These are phyloP conservation scores for Enoplolaimus lenunculus DNA, from an alignment of 2,888 invertebrate species.

Conservation along the genomic window DNA sequence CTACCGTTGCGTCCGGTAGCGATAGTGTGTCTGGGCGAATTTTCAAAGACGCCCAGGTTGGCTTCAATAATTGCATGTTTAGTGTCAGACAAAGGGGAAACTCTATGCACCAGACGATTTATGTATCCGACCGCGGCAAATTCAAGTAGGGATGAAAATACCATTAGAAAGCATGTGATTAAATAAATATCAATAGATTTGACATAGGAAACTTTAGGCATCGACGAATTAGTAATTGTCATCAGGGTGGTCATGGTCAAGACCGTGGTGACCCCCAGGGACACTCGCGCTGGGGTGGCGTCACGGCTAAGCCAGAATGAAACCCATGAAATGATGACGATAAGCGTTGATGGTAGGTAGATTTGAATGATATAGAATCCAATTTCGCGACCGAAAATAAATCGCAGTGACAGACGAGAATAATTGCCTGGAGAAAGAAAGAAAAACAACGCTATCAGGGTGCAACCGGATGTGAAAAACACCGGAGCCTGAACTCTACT, in stretches of 20 bases:
- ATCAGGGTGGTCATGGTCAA: constrained; percentile 97
- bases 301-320: constrained; percentile 98
- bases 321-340: too few relatives aligned
- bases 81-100: too few relatives aligned
- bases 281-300: constrained; percentile 86
- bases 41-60: too few relatives aligned
- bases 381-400: constrained; percentile 37
- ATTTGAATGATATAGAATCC: constrained; percentile 41
- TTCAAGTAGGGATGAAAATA: constrained; percentile 89
- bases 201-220: constrained; percentile 89
- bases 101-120: constrained; percentile 89
- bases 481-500: too few relatives aligned
- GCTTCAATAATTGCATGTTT: too few relatives aligned
- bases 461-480: too few relatives aligned
- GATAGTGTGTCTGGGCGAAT: too few relatives aligned
- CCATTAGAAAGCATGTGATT: constrained; percentile 97
- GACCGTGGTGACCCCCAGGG: constrained; percentile 88
- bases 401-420: constrained; percentile 39
- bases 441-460: too few relatives aligned
- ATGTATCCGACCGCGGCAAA: constrained; percentile 95
- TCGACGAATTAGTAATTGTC: constrained; percentile 82
- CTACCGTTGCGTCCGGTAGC: too few relatives aligned
- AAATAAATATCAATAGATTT: constrained; percentile 93
- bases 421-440: constrained; percentile 41
- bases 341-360: too few relatives aligned